Percentiles rank a stretch among this genome's conserved stretches.
Evolutionary conservation across 1,140 invertebrate genomes (phyloP).

Genomic region (Spodoptera frugiperda): DNA sequence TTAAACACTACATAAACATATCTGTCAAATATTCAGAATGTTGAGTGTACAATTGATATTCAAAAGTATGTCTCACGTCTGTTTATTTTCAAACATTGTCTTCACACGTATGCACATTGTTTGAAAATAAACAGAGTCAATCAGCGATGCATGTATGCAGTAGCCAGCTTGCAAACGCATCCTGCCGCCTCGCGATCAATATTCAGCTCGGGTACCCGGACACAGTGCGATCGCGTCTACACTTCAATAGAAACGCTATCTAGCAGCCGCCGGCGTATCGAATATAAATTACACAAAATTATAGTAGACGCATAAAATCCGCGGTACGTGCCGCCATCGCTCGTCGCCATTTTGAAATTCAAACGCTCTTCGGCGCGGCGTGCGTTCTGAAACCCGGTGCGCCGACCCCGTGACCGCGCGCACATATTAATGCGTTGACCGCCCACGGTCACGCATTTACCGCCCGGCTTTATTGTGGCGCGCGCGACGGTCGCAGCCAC

Average conservation of each 20-base stretch:
- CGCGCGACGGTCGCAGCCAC: background rate
- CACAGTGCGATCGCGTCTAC: conserved; percentile 64
- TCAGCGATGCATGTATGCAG: conserved; percentile 67
- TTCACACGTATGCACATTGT: conserved; percentile 44
- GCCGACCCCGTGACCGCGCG: conserved; percentile 78
- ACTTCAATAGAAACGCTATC: conserved; percentile 76
- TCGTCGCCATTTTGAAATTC: conserved; percentile 64
- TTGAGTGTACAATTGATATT: conserved; percentile 49
- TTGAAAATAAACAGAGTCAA: conserved; percentile 55
- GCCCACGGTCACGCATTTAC: conserved; percentile 74
- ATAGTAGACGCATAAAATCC: conserved; percentile 78
- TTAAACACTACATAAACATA: conserved; percentile 32
- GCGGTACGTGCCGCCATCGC: conserved; percentile 62
- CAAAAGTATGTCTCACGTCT: conserved; percentile 42
- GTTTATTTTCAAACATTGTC: conserved; percentile 53
- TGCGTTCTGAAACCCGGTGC: conserved; percentile 66
- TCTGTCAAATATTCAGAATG: conserved; percentile 26
- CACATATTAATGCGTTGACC: conserved; percentile 81
- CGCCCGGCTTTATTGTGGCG: conserved; percentile 66
- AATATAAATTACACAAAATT: conserved; percentile 84
- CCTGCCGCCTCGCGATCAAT: conserved; percentile 65
- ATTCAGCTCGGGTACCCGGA: conserved; percentile 72
- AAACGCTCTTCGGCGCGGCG: conserved; percentile 54
- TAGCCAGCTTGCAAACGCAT: conserved; percentile 59
- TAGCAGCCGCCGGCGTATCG: conserved; percentile 73